Percentiles rank a stretch among this genome's conserved stretches.
These are phyloP conservation scores for Caerostris darwini DNA, from an alignment of 1,140 invertebrate genomes.

Conservation along the genomic window DNA sequence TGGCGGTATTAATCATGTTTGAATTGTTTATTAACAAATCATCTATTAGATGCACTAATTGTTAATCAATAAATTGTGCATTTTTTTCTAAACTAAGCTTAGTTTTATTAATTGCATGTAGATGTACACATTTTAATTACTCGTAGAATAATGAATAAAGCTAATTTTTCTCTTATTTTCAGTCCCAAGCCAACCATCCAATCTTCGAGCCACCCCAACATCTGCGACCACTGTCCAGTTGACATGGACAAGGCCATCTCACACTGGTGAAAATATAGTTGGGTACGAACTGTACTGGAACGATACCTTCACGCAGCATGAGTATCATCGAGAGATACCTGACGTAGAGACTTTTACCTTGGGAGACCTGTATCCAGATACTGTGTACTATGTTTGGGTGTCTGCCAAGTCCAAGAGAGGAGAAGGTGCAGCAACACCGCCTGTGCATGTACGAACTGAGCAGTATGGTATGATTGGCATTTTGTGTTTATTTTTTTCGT, in stretches of 20 bases:
- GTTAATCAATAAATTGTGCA: no score
- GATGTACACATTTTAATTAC: background rate
- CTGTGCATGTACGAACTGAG: constrained; percentile 95
- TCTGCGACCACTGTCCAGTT: constrained; percentile 90
- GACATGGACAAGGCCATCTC: constrained; percentile 93
- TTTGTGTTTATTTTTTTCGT: no score
- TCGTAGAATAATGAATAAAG: background rate
- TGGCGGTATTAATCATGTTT: no score
- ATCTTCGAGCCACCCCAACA: constrained; percentile 87
- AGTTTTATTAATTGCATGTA: no score
- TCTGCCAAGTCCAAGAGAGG: constrained; percentile 94
- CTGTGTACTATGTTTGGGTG: constrained; percentile 97
- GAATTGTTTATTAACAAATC: no score
- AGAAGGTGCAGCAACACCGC: constrained; percentile 96
- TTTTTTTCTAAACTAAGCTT: no score
- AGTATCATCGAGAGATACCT: constrained; percentile 87
- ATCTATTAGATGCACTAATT: no score
- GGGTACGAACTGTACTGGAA: constrained; percentile 99
- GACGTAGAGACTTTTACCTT: constrained; percentile 93
- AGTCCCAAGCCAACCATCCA: constrained; percentile 96
- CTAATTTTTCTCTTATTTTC: constrained; percentile 80
- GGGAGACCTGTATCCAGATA: constrained; percentile 95
- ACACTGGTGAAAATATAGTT: constrained; percentile 94
- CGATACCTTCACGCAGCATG: constrained; percentile 93
- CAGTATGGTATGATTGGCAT: constrained; percentile 93